Percentiles rank a stretch among this genome's conserved stretches.
Conservation (phyloP, 1,140 invertebrate species). For the Carposina sasakii region DNA sequence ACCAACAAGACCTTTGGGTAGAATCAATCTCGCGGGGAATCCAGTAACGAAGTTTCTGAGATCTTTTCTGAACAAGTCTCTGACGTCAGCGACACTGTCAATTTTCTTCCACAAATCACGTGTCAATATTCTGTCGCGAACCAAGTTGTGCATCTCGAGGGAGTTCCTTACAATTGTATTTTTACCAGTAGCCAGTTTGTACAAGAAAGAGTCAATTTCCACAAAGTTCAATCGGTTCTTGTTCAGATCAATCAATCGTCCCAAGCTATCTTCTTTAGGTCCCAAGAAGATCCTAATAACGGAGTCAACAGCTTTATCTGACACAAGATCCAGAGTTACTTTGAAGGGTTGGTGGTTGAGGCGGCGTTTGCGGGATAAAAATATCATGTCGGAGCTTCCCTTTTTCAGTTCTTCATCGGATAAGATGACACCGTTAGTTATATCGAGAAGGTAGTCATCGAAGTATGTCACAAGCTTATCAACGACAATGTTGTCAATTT, state of each 20-base stretch:
- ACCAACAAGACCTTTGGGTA: constrained; percentile 75
- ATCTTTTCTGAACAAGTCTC: constrained; percentile 36
- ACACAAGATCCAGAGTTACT: constrained; percentile 74
- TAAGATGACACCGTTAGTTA: constrained; percentile 68
- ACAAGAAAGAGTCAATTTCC: constrained; percentile 73
- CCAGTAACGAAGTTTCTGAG: constrained; percentile 66
- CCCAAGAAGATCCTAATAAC: constrained; percentile 79
- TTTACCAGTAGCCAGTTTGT: constrained; percentile 71
- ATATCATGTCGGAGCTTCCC: constrained; percentile 52
- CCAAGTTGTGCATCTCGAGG: constrained; percentile 67
- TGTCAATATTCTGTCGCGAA: constrained; percentile 58
- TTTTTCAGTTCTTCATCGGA: constrained; percentile 53
- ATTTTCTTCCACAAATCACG: constrained; percentile 59
- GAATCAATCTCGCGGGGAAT: constrained; percentile 75
- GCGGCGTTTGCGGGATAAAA: constrained; percentile 74
- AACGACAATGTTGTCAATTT: constrained; percentile 71
- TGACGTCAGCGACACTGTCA: constrained; percentile 45
- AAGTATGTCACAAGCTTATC: constrained; percentile 74
- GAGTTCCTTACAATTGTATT: constrained; percentile 74
- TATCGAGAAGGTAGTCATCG: constrained; percentile 71
- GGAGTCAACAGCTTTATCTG: constrained; percentile 71
- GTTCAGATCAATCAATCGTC: constrained; percentile 67
- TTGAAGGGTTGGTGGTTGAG: constrained; percentile 79
- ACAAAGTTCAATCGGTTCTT: constrained; percentile 71
- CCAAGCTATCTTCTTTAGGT: constrained; percentile 75